A percentile compares a stretch with the other conserved stretches of the same genome.
These are phyloP conservation scores for Oligia fasciuncula DNA, from an alignment of 2,888 invertebrate species.

Conservation along the genomic window DNA sequence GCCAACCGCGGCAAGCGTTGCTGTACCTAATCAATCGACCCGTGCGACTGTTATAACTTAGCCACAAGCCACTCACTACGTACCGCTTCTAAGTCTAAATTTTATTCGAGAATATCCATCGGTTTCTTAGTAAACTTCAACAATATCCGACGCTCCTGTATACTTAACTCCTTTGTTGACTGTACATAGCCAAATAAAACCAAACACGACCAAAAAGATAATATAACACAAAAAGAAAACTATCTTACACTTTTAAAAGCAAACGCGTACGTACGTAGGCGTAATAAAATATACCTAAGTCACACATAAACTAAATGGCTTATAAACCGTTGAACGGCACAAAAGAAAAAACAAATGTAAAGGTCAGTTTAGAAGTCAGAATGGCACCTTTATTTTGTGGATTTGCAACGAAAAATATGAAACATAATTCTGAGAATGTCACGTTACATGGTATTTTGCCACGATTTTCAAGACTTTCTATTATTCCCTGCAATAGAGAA, in stretches of 20 bases:
- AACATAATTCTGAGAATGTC: conserved; percentile 67
- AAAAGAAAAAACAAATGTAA: conserved; percentile 65
- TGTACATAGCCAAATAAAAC: not conserved
- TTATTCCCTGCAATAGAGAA: conserved; percentile 20
- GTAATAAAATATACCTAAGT: conserved; percentile 33
- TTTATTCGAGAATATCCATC: too few species aligned
- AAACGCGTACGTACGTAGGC: not conserved
- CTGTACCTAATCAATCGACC: too few species aligned
- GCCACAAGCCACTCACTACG: too few species aligned
- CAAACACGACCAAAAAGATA: not conserved
- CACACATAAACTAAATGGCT: conserved; percentile 41
- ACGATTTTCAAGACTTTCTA: conserved; percentile 56
- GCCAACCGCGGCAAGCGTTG: too few species aligned
- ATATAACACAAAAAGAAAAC: not conserved
- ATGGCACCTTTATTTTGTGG: conserved; percentile 60
- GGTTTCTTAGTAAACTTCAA: too few species aligned
- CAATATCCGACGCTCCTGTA: too few species aligned
- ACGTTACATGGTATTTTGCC: conserved; percentile 61
- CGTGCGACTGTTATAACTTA: too few species aligned
- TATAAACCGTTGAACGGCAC: conserved; percentile 50
- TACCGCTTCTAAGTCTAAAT: not conserved
- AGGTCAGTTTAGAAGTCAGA: conserved; percentile 65
- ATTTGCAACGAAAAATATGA: conserved; percentile 62
- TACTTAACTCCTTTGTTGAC: too few species aligned
- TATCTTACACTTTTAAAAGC: conserved; percentile 3